Conservation (phyloP, 2,797 vertebrate genomes). For the Acrocephalus scirpaceus region DNA sequence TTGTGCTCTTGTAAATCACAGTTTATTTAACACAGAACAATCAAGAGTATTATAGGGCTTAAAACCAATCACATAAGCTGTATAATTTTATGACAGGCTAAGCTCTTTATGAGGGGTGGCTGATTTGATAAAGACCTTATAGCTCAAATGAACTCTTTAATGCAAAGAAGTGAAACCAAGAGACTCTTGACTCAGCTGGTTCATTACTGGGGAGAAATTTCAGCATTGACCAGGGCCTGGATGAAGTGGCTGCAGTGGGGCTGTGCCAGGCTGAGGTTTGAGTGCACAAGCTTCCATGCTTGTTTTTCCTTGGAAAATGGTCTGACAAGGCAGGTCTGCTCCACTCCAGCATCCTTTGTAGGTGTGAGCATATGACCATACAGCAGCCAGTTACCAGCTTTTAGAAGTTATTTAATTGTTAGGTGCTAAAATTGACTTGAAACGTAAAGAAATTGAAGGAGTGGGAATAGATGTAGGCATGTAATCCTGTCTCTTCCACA, state of each 20-base stretch:
- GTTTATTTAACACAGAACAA: constrained; percentile 75
- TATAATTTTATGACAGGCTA: constrained; percentile 42
- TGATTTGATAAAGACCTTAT: constrained; percentile 40
- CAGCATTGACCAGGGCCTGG: background rate
- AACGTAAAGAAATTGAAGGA: background rate
- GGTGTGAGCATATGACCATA: background rate
- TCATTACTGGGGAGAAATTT: background rate
- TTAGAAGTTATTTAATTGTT: background rate
- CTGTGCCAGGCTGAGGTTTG: background rate
- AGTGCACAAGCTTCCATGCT: background rate
- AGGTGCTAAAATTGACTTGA: background rate
- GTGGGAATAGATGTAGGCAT: background rate
- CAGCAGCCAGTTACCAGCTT: background rate
- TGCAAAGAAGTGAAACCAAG: background rate
- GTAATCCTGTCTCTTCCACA: background rate
- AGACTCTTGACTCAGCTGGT: background rate
- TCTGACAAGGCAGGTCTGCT: background rate
- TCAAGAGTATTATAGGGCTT: constrained; percentile 73
- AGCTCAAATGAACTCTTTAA: constrained; percentile 25
- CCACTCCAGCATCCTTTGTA: background rate
- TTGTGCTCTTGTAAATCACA: constrained; percentile 64
- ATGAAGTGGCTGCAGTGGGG: background rate
- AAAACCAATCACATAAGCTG: constrained; percentile 71
- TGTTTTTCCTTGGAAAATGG: background rate
- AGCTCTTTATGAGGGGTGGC: constrained; percentile 57